Base-by-base conservation (phyloP, 2,888 invertebrate species). In the Hirtodrosophila histrioides region DNA sequence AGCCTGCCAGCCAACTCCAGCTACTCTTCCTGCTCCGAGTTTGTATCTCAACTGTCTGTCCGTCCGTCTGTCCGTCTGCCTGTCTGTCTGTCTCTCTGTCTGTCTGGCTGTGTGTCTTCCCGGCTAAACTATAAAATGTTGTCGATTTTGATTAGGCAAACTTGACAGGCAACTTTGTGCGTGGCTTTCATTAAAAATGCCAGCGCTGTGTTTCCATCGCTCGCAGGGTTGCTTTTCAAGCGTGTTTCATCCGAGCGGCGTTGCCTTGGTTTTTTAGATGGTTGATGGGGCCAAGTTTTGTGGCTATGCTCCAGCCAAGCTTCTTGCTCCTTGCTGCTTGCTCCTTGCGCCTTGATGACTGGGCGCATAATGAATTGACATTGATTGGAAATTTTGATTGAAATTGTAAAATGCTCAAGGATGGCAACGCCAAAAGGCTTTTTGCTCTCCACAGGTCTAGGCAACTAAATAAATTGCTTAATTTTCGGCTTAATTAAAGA, bases 381-480 rank as follows among this genome's bases (percentile, higher is more conserved):
- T 90, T 90, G 90, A 90, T 90, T 90, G 90, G 89, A 90, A 90
- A 90, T 90, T 90, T 89, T 90, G 89, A 90, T 90, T 90, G 89
- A 82, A 89, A 89, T 86, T 86, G 75, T 72, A 63, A 78, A 78
- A 75, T 70, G 61, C 66, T 53, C 43, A 69, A 75, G 56, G 66
- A 64, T 74, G 67, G 69, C 67, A 64, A 72, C 67, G 55, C 63
- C 67, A 45, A 50, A 61, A 53, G 71, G 56, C 58, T 39, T 69
- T 50, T 44, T 23, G 29, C 41, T 36, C 50, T 50, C 46, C 39
- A 0, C 23, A 12, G 39, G 29, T 48, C 56, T 57, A 56, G 62
- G 65, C 65, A 76, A 73, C 71, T 72, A 77, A 83, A 86, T 86
- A 87, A 83, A 89, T 87, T 89, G 86, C 81, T 86, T 85, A 87